These are phyloP conservation scores for Aradus depressus DNA, from an alignment of 2,888 invertebrate genomes.

Conservation along the genomic window DNA sequence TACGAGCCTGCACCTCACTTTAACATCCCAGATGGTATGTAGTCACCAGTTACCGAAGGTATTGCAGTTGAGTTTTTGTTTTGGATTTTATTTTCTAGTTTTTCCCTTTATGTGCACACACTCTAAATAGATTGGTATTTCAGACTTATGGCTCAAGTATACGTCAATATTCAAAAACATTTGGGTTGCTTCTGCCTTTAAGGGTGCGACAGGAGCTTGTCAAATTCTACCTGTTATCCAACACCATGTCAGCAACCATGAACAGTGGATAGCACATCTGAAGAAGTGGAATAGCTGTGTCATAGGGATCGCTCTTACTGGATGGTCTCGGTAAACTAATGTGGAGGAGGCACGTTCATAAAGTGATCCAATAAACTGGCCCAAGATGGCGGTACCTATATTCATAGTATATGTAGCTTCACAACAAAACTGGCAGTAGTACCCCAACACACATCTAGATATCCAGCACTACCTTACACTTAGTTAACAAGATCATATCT, in stretches of 20 bases:
- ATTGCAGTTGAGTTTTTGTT: background rate
- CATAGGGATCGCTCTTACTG: constrained; percentile 55
- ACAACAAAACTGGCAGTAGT: background rate
- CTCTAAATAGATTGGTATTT: constrained; percentile 29
- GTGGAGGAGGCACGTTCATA: background rate
- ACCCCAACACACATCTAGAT: too few relatives aligned
- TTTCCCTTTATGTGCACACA: constrained; percentile 27
- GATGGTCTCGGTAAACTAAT: constrained; percentile 54
- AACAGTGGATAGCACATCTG: constrained; percentile 53
- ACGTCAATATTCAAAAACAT: constrained; percentile 50
- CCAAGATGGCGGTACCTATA: too few relatives aligned
- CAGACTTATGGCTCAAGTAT: constrained; percentile 53
- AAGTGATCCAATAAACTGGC: too few relatives aligned
- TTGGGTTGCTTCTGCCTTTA: constrained; percentile 74
- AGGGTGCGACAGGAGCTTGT: constrained; percentile 71
- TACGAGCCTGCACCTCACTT: constrained; percentile 49
- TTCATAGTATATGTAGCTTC: background rate
- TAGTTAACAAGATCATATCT: too few relatives aligned
- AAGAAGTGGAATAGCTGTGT: constrained; percentile 38
- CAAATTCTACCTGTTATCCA: constrained; percentile 55
- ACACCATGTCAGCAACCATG: constrained; percentile 65
- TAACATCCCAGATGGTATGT: constrained; percentile 37
- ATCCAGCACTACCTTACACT: too few relatives aligned
- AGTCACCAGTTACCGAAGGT: background rate
- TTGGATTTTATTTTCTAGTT: background rate